Percentiles rank a stretch among this genome's conserved stretches.
These are phyloP conservation scores for Emesis furor DNA, from an alignment of 2,888 invertebrate species.

Conservation along the genomic window DNA sequence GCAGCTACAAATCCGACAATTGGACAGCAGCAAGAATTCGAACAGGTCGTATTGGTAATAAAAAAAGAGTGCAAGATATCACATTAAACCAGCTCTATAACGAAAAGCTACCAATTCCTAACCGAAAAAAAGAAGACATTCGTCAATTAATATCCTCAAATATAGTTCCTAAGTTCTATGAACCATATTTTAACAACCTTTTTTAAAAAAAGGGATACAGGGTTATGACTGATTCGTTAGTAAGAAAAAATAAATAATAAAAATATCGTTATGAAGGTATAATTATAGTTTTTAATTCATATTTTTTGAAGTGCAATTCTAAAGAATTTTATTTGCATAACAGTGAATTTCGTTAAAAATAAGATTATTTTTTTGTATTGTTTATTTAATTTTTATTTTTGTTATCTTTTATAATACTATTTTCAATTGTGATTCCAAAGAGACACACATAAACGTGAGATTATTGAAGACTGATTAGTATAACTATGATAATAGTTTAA, in stretches of 20 bases:
- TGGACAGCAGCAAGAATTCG: slow-evolving; percentile 6
- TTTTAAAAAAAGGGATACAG: slow-evolving; percentile 22
- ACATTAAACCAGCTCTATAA: neutral
- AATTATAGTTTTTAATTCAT: slow-evolving; percentile 17
- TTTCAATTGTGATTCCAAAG: slow-evolving; percentile 23
- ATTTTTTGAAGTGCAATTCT: slow-evolving; percentile 25
- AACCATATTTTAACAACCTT: slow-evolving; percentile 20
- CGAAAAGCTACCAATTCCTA: slow-evolving; percentile 50
- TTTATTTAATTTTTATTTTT: slow-evolving; percentile 26
- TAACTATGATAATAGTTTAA: slow-evolving; percentile 16
- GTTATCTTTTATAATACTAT: slow-evolving; percentile 21
- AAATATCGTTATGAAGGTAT: slow-evolving; percentile 21
- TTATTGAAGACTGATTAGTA: slow-evolving; percentile 17
- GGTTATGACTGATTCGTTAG: slow-evolving; percentile 21
- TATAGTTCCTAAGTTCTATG: slow-evolving; percentile 17
- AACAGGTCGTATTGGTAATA: slow-evolving; percentile 22
- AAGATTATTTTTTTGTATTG: slow-evolving; percentile 22
- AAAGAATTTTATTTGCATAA: slow-evolving; percentile 22
- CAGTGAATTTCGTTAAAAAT: slow-evolving; percentile 16
- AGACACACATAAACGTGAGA: slow-evolving; percentile 15
- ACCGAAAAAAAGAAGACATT: slow-evolving; percentile 60
- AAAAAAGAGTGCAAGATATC: neutral
- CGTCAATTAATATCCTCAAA: slow-evolving; percentile 47
- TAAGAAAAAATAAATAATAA: slow-evolving; percentile 12
- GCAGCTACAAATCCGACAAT: slow-evolving; percentile 11